Evolutionary conservation across 2,797 vertebrate genomes (phyloP), one percentile per base, ranked within the genome.

Genomic region (Aldrovandia affinis): DNA sequence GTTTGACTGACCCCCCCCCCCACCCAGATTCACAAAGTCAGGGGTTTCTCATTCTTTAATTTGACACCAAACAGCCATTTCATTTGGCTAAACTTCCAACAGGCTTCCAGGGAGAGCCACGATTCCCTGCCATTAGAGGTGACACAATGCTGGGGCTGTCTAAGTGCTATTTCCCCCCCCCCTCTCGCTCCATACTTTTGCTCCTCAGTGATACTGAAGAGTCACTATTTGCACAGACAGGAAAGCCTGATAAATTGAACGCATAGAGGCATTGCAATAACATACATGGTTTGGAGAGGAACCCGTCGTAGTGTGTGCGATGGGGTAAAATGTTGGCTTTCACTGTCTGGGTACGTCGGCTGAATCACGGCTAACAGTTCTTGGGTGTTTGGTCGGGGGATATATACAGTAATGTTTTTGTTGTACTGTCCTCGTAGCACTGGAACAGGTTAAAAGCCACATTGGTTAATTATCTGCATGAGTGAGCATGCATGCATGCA

Each of bases 141-240:
- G 52, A n/a, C 55, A 33, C 42, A 18, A 14, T 80, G 8, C 33
- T 73, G 36, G 36, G 8, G 33, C 47, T 39, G 30, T 36, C 65
- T 33, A 70, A 75, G 20, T 75, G 20, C 36, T 7, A 0, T 52
- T 22, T n/a, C 22, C 77, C 5, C 14, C 39, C n/a, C 47, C 28
- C 22, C 25, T 5, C 20, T 10, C 57, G 68, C 20, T 20, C 4
- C 3, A 18, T 30, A 8, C 4, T n/a, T 39, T 28, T 68, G 12
- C 70, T 20, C 61, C 42, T 68, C 9, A 20, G 42, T 33, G 25
- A 59, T 42, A 9, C 50, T 59, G 50, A 63, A 75, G 14, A 54
- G 33, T 87, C 33, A 36, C 9, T 0, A 39, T 81, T 83, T 79
- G 0, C 70, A n/a, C 73, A 77, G 73, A 77, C 20, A 25, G 15